These are phyloP conservation scores for Corythoichthys intestinalis DNA, from an alignment of 2,113 vertebrate genomes.

Conservation along the genomic window DNA sequence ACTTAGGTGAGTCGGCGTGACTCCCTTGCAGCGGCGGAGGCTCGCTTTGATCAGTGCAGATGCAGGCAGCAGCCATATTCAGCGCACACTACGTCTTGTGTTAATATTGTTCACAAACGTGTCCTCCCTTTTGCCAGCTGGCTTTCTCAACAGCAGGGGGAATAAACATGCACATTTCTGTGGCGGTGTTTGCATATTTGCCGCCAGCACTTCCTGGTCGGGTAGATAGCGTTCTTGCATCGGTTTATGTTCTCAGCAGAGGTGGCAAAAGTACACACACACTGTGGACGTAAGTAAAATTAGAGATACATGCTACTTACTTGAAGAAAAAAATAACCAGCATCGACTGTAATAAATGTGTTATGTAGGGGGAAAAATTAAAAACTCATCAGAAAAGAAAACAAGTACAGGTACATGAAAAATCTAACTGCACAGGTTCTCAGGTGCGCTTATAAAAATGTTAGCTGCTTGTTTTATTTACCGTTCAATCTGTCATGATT, in stretches of 20 bases:
- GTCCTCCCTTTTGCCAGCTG: constrained; percentile 56
- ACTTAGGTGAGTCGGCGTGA: constrained; percentile 39
- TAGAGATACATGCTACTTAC: not conserved
- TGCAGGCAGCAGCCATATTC: constrained; percentile 54
- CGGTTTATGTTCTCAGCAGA: not conserved
- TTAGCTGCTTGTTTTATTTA: constrained; percentile 20
- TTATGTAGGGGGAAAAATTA: not conserved
- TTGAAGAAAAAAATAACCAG: not conserved
- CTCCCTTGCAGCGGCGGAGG: constrained; percentile 37
- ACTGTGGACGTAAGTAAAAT: not conserved
- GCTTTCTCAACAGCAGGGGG: constrained; percentile 45
- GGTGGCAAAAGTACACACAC: not conserved
- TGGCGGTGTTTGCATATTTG: constrained; percentile 46
- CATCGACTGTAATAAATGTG: not conserved
- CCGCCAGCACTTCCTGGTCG: constrained; percentile 38
- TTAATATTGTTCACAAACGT: constrained; percentile 62
- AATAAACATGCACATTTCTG: constrained; percentile 41
- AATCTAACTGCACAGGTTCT: not conserved
- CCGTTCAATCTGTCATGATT: constrained; percentile 1
- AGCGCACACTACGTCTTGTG: constrained; percentile 54
- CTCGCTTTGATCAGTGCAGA: constrained; percentile 56
- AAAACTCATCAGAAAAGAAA: not conserved
- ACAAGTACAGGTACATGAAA: not conserved
- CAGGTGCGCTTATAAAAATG: not conserved
- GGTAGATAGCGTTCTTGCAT: constrained; percentile 26